phyloP scores from a whole-genome alignment of 2,113 vertebrate genomes.

The Thalassarche chlororhynchos region DNA sequence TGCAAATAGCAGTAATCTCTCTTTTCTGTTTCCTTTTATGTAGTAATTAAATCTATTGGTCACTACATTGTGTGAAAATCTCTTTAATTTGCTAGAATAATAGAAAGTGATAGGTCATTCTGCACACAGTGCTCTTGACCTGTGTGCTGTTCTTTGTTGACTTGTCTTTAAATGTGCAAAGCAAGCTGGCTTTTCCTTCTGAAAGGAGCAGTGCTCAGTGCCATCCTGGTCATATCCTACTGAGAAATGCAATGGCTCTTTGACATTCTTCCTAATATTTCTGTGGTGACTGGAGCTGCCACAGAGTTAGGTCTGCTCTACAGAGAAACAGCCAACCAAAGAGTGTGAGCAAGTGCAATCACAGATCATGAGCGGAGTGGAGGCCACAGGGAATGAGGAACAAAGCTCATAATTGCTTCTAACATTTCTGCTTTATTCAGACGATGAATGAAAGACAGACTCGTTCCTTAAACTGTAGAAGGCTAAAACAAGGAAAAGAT shows the following conservation, averaged over 20 bases:
- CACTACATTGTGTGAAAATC: not conserved
- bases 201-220: not conserved
- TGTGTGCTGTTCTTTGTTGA: not conserved
- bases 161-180: not conserved
- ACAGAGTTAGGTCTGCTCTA: not conserved
- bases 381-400: not conserved
- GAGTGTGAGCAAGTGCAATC: not conserved
- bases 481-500: not conserved
- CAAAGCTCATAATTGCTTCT: not conserved
- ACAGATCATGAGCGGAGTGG: not conserved
- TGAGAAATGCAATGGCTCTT: not conserved
- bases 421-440: not conserved
- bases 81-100: not conserved
- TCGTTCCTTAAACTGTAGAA: not conserved
- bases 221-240: not conserved
- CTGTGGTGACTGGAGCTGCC: not conserved
- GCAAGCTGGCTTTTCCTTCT: not conserved
- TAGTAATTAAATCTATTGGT: not conserved
- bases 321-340: not conserved
- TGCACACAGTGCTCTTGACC: not conserved
- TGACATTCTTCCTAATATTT: not conserved
- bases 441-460: accelerated
- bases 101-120: not conserved
- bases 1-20: not conserved
- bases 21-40: not conserved